Evolutionary conservation across 1,140 invertebrate genomes (phyloP), one percentile per base, ranked within the genome.

Genomic region (Aphidius ervi): DNA sequence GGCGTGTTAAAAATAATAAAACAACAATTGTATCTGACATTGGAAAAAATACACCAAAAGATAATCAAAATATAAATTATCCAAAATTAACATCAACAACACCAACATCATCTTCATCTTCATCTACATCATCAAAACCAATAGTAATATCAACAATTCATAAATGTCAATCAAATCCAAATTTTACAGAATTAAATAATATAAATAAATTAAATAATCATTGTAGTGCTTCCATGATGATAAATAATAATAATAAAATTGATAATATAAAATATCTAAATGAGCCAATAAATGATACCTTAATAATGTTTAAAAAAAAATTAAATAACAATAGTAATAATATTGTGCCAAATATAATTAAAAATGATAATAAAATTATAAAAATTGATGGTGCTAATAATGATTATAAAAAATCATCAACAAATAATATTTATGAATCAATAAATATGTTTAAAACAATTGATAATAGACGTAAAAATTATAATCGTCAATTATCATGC

Each of bases 131-230:
- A 61, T 61, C 64, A 65, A 45, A 56, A 9, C 59, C 50, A 56
- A 52, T 42, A 20, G 43, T 61, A 31, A 52, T 58, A 45, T 63
- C 66, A 41, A 54, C 64, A n/a, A 20, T 66, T 6, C 65, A 70
- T 54, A 74, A 75, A 65, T 74, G 68, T 66, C 59, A 63, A 52
- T 68, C 72, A 16, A 70, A 65, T 61, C 45, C 62, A 1, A 65
- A 63, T 53, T 67, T 63, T 46, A 63, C 65, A 1, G 65, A 63
- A 60, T 59, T 68, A 7, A 58, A 62, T 46, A 37, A 48, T 42
- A 20, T 40, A 56, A 61, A 41, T n/a, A 42, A 50, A 56, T 39
- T 6, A 48, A 56, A 61, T 40, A 61, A 31, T 42, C 46, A 37
- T 23, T 10, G 9, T 10, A 54, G 58, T 52, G 60, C 60, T 62